These are phyloP conservation scores for Eubasilissa splendida DNA, from an alignment of 2,888 invertebrate genomes.

Conservation along the genomic window DNA sequence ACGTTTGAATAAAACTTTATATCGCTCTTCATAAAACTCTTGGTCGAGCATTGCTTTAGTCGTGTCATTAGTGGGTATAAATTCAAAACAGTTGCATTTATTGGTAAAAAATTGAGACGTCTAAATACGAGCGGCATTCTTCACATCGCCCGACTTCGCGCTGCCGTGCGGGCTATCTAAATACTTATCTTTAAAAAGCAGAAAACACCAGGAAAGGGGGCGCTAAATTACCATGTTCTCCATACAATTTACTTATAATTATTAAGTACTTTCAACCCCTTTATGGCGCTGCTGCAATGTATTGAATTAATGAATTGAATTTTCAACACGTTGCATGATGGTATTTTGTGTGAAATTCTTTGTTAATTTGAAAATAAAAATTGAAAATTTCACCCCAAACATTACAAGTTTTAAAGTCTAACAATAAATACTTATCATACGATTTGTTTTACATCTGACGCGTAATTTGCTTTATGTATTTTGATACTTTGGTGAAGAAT, in stretches of 20 bases:
- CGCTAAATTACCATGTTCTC: conserved; percentile 45
- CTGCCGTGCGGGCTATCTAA: conserved; percentile 33
- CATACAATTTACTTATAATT: conserved; percentile 53
- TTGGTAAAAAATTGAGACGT: background rate
- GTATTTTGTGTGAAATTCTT: conserved; percentile 29
- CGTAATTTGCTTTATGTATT: background rate
- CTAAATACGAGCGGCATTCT: conserved; percentile 18
- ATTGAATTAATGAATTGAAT: conserved; percentile 29
- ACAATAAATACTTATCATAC: background rate
- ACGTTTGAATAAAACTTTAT: too few species aligned
- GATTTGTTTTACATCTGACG: background rate
- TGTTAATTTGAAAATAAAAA: conserved; percentile 20
- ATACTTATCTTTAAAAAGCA: conserved; percentile 23
- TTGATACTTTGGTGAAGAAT: too few species aligned
- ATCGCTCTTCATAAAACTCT: too few species aligned
- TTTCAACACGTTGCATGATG: conserved; percentile 30
- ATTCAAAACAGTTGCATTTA: background rate
- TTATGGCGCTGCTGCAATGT: background rate
- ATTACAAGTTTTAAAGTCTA: background rate
- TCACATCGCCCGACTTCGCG: background rate
- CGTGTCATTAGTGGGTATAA: background rate
- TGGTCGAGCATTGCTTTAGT: too few species aligned
- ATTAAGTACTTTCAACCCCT: conserved; percentile 20
- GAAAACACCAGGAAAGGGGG: conserved; percentile 36
- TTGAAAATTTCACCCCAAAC: conserved; percentile 14